Evolutionary conservation across 2,113 vertebrate species (phyloP).

Genomic region (Perognathus longimembris): DNA sequence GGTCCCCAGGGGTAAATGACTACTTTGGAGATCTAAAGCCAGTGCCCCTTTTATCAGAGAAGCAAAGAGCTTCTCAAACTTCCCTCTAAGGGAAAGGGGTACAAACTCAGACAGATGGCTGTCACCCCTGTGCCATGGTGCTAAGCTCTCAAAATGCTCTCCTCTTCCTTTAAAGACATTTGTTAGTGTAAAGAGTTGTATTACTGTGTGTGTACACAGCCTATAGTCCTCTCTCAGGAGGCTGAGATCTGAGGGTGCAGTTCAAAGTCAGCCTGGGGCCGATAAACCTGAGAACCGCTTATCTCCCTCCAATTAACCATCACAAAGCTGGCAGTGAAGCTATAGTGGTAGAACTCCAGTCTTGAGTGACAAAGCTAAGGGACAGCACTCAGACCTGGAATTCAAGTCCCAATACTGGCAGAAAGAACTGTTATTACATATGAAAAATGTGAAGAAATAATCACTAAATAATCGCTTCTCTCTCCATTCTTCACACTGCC

Average conservation of each 20-base stretch:
- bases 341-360: no score
- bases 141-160: background rate
- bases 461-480: no score
- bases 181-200: background rate
- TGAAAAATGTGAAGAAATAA: background rate
- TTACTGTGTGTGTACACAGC: no score
- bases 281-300: background rate
- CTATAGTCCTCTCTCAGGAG: background rate
- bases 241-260: background rate
- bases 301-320: no score
- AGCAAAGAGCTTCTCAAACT: background rate
- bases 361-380: no score
- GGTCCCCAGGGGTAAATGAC: background rate
- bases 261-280: background rate
- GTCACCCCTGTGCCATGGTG: no score
- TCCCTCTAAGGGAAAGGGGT: background rate
- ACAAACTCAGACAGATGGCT: background rate
- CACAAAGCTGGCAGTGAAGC: no score
- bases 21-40: background rate
- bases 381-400: no score
- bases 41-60: background rate
- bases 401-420: background rate
- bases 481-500: background rate
- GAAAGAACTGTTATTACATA: background rate
- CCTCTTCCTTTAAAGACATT: background rate